A percentile compares a stretch with the other conserved stretches of the same genome.
Conservation (phyloP, 2,797 vertebrate genomes). For the Falco novaeseelandiae region DNA sequence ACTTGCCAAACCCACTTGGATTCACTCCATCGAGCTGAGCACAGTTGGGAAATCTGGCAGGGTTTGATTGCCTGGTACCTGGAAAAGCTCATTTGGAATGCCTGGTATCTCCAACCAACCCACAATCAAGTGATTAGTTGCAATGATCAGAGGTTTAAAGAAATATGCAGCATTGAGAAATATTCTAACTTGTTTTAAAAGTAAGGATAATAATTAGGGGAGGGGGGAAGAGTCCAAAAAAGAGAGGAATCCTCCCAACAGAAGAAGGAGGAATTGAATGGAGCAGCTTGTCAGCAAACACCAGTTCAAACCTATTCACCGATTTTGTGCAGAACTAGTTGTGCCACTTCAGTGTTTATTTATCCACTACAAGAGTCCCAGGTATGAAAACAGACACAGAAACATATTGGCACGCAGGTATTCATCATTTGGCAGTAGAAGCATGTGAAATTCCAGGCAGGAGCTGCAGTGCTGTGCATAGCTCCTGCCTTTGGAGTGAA, state of each 20-base stretch:
- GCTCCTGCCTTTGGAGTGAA: not conserved
- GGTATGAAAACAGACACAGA: not conserved
- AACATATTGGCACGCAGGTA: not conserved
- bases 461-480: not conserved
- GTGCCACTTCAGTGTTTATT: constrained; percentile 36
- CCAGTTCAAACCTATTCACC: not conserved
- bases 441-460: not conserved
- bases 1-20: constrained; percentile 8
- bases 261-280: not conserved
- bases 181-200: not conserved
- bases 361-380: not conserved
- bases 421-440: not conserved
- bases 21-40: not conserved
- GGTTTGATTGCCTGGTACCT: not conserved
- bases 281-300: not conserved
- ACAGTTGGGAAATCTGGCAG: not conserved
- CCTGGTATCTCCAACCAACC: not conserved
- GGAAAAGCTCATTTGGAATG: constrained; percentile 25
- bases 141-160: not conserved
- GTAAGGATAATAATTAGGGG: not conserved
- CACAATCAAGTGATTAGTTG: not conserved
- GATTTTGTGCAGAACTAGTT: constrained; percentile 3
- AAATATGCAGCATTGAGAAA: not conserved
- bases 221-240: not conserved
- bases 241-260: not conserved